Evolutionary conservation across 2,113 vertebrate species (phyloP).

Genomic region (Oreochromis niloticus): DNA sequence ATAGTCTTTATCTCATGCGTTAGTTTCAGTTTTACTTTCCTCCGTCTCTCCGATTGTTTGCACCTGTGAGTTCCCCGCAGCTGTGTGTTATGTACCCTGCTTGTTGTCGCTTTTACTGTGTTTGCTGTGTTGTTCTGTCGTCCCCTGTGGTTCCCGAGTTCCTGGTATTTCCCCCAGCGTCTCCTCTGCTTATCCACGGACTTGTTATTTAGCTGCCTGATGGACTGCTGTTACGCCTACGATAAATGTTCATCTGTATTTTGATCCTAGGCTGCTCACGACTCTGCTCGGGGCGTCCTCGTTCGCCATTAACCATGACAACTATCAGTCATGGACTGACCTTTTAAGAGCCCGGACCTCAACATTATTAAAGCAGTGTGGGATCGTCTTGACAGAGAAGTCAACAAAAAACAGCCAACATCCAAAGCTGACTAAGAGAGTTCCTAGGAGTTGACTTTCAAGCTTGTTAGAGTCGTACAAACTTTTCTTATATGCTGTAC

Average conservation of each 20-base stretch:
- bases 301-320: not conserved
- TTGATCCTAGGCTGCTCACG: not conserved
- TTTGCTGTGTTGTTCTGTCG: not conserved
- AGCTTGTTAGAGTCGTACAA: not conserved
- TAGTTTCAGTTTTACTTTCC: not conserved
- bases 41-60: not conserved
- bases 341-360: not conserved
- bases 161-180: not conserved
- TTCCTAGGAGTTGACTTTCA: not conserved
- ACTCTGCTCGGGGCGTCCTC: not conserved
- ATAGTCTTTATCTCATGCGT: not conserved
- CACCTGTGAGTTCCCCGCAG: not conserved
- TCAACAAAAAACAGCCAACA: not conserved
- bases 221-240: not conserved
- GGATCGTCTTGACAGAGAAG: not conserved
- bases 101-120: not conserved
- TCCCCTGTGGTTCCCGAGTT: not conserved
- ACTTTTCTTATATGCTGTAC: not conserved
- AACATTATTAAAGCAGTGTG: not conserved
- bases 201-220: not conserved
- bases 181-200: not conserved
- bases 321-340: not conserved
- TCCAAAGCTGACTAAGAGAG: not conserved
- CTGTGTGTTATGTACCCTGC: not conserved
- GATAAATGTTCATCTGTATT: not conserved